Conservation (phyloP, 2,888 invertebrate genomes). For the Drosophila merina region DNA sequence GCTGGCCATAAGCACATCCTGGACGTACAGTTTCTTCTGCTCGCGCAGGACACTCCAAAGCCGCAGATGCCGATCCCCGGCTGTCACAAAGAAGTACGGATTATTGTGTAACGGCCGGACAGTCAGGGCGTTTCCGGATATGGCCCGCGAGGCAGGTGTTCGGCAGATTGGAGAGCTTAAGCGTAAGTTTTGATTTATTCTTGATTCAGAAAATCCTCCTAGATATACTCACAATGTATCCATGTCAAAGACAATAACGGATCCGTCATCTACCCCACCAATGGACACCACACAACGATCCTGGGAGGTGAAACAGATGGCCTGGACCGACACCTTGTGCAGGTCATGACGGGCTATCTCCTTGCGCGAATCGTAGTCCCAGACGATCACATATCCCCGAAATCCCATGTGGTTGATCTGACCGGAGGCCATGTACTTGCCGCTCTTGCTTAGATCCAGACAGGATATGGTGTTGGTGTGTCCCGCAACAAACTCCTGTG, state of each 20-base stretch:
- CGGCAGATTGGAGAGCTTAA: constrained; percentile 87
- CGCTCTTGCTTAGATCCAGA: constrained; percentile 90
- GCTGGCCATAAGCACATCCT: constrained; percentile 91
- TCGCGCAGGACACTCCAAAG: constrained; percentile 90
- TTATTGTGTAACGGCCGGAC: constrained; percentile 86
- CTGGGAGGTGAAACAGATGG: constrained; percentile 92
- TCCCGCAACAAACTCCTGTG: constrained; percentile 90
- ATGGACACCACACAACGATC: constrained; percentile 93
- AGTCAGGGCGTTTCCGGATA: constrained; percentile 89
- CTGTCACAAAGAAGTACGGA: constrained; percentile 89
- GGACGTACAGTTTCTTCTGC: constrained; percentile 88
- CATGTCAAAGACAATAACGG: constrained; percentile 93
- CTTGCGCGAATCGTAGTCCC: constrained; percentile 90
- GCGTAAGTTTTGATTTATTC: too few relatives aligned
- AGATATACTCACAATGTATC: constrained; percentile 81
- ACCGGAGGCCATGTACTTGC: constrained; percentile 93
- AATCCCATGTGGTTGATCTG: constrained; percentile 96
- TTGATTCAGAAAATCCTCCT: too few relatives aligned
- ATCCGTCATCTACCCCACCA: constrained; percentile 95
- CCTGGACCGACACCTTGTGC: constrained; percentile 94
- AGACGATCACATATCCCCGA: constrained; percentile 93
- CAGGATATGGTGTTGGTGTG: constrained; percentile 92
- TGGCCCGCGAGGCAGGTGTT: constrained; percentile 86
- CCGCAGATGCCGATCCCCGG: constrained; percentile 90
- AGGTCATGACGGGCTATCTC: constrained; percentile 90